Base-by-base conservation (phyloP, 2,888 invertebrate genomes). In the Rutpela maculata region DNA sequence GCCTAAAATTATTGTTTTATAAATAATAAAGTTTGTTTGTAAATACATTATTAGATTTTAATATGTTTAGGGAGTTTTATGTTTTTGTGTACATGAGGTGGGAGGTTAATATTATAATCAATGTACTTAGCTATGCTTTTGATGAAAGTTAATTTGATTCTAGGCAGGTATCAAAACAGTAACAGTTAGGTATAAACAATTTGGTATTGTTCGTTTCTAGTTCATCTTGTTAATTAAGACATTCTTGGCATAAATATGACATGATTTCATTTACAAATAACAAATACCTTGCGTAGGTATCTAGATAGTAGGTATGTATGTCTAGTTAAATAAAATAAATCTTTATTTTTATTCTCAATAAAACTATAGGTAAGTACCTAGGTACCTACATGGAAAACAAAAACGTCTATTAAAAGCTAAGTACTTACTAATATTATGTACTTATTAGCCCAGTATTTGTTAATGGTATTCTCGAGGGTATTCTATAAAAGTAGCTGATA, bases 71-170 rank as follows among this genome's bases (percentile, higher is more conserved):
- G 43, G 11, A 11, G 43, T 35, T 35, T n/a, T 4, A 26, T 35
- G 43, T 43, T 15, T 43, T 43, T 43, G 12, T 43, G 43, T 43
- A 15, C 2, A 43, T n/a, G 43, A 43, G 43, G 43, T 43, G 12
- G 15, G 11, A 43, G 43, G 50, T 50, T 50, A 50, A 50, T 50
- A 50, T 50, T n/a, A 50, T 1, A 5, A 6, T 15, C n/a, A n/a
- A 50, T 15, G 12, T n/a, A 26, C n/a, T n/a, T n/a, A n/a, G n/a
- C n/a, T n/a, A 12, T n/a, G 50, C 50, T 50, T 50, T 50, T 50
- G n/a, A 50, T 50, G n/a, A 50, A 50, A 50, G n/a, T n/a, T n/a
- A 50, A 50, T 50, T 50, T 50, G 17, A 50, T 50, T 50, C 50
- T 50, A 50, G n/a, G 6, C 50, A 50, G 50, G 50, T n/a, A 12